phyloP scores from a whole-genome alignment of 2,888 invertebrate species.

The Pyralis farinalis region DNA sequence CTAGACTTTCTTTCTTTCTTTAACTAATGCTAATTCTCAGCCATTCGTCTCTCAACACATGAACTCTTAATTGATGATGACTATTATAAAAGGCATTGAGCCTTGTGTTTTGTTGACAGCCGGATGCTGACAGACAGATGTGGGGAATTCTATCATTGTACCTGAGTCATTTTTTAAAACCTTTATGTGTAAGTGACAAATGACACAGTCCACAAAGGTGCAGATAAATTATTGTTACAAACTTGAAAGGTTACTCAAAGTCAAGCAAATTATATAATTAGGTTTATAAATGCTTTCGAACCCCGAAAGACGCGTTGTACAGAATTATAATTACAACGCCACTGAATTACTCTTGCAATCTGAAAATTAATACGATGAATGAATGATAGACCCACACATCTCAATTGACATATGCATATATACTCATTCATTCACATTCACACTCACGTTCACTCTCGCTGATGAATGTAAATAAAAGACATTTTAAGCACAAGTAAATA shows the following conservation, averaged over 20 bases:
- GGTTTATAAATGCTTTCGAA: background rate
- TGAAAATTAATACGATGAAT: no score
- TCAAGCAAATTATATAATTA: background rate
- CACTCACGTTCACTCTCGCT: no score
- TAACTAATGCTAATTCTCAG: background rate
- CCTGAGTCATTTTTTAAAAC: background rate
- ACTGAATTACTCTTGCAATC: no score
- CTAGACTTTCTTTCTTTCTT: background rate
- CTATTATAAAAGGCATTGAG: slow-evolving; percentile 30
- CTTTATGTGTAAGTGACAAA: background rate
- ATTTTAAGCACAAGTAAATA: no score
- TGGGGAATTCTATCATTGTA: slow-evolving; percentile 17
- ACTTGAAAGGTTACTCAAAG: background rate
- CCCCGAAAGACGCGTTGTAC: background rate
- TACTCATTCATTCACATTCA: no score
- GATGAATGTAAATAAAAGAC: no score
- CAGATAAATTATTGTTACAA: background rate
- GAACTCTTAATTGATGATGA: slow-evolving; percentile 16
- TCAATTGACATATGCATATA: no score
- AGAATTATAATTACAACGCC: background rate
- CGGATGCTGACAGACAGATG: slow-evolving; percentile 33
- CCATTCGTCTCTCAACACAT: slow-evolving; percentile 3
- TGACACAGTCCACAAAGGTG: background rate
- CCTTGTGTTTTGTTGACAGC: slow-evolving; percentile 26
- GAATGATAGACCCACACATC: no score